Percentiles rank a stretch among this genome's conserved stretches.
Evolutionary conservation across 2,888 invertebrate genomes (phyloP).

Genomic region (Heliconius cydno): DNA sequence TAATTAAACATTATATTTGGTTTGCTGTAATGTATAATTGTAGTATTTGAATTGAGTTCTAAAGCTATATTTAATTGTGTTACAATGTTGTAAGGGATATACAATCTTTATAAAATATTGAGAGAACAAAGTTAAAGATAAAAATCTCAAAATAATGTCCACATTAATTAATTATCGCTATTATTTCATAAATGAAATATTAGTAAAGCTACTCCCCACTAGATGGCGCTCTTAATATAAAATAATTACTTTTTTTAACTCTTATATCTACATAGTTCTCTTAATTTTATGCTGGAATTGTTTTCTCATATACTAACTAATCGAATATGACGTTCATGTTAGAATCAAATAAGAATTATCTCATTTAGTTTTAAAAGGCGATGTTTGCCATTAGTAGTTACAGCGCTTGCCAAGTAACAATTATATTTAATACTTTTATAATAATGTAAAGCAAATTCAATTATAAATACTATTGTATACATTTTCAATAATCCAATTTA

Average conservation of each 20-base stretch:
- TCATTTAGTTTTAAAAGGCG: constrained; percentile 49
- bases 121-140: not conserved
- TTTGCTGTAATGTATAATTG: not conserved
- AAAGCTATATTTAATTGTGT: not conserved
- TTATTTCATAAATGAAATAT: not conserved
- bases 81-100: constrained; percentile 3
- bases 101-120: constrained; percentile 3
- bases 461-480: constrained; percentile 8
- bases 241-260: too few relatives aligned
- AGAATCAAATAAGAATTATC: constrained; percentile 47
- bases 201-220: constrained; percentile 25
- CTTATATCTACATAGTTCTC: not conserved
- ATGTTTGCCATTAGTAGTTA: constrained; percentile 54
- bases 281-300: constrained; percentile 1
- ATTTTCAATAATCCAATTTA: not conserved
- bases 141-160: not conserved
- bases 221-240: constrained; percentile 24
- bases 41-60: not conserved
- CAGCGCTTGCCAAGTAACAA: constrained; percentile 54
- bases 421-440: constrained; percentile 37
- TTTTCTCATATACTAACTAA: constrained; percentile 31
- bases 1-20: not conserved
- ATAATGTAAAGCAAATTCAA: not conserved
- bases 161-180: not conserved
- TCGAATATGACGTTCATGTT: constrained; percentile 49